Evolutionary conservation across 2,888 invertebrate genomes (phyloP), one percentile per base, ranked within the genome.

Genomic region (Pristionchus japonicus): DNA sequence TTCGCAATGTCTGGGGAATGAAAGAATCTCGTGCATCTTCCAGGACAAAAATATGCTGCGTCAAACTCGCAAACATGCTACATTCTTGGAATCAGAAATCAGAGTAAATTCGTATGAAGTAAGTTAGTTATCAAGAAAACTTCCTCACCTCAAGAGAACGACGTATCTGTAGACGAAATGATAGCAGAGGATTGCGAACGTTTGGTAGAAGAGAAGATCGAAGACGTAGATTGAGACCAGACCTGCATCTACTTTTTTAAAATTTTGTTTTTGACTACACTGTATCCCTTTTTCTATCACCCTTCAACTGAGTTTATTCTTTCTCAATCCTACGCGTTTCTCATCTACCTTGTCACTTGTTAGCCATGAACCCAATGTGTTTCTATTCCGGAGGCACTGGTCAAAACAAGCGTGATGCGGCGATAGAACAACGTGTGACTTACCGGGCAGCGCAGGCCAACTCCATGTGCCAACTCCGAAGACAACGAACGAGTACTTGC

Each of bases 131-230:
- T n/a, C n/a, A n/a, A n/a, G n/a, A n/a, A n/a, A n/a, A 20, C n/a
- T 70, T 4, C 6, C 47, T 52, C 40, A 85, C 85, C 40, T 64
- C 43, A 40, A 11, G 6, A 85, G 49, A 43, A 85, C 85, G 40
- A 85, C 43, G 64, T 85, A 85, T 23, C 85, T 37, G 43, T 85
- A 85, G 61, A 85, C 61, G n/a, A 85, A 84, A 23, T 84, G 84
- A 27, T 27, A 84, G n/a, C n/a, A 57, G 52, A 84, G 84, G 15
- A 84, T 43, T 1, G n/a, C 23, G 57, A 84, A 84, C 1, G 84
- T 84, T 43, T 84, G 84, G 27, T 84, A 85, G 85, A 85, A 85
- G 40, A 85, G 85, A 40, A 85, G 40, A 43, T 85, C 85, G 64
- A 85, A 85, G n/a, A 85, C 85, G 40, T 85, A 85, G 85, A 85